Percentiles rank a stretch among this genome's conserved stretches.
phyloP scores from a whole-genome alignment of 2,113 vertebrate species.

The Ondatra zibethicus region DNA sequence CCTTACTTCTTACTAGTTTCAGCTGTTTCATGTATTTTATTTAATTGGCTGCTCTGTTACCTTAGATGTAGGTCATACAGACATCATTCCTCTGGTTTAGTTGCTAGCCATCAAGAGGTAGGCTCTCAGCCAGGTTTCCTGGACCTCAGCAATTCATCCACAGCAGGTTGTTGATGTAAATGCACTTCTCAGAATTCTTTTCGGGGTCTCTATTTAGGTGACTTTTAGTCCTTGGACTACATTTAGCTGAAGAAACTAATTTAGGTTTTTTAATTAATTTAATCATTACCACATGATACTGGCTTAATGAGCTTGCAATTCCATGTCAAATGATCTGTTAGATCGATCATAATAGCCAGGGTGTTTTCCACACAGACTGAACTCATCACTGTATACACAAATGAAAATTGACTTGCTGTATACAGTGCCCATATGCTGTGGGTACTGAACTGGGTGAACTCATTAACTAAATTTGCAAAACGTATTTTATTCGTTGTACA shows the following conservation, averaged over 20 bases:
- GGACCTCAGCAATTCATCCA: neutral
- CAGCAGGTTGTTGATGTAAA: neutral
- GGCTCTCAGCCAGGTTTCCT: neutral
- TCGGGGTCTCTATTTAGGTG: conserved; percentile 12
- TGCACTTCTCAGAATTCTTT: neutral
- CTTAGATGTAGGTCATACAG: neutral
- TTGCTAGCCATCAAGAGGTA: neutral
- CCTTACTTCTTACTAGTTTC: neutral
- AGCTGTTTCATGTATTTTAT: neutral
- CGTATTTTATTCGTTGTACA: conserved; percentile 74
- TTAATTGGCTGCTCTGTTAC: neutral
- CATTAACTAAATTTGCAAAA: conserved; percentile 64
- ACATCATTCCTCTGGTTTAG: neutral
- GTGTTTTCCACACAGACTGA: conserved; percentile 49
- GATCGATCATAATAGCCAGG: conserved; percentile 44
- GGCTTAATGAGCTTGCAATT: conserved; percentile 64
- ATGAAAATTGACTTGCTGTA: conserved; percentile 2
- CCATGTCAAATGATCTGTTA: conserved; percentile 68
- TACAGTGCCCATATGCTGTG: neutral
- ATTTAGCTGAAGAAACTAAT: conserved; percentile 65
- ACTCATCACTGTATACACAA: conserved; percentile 1
- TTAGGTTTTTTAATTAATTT: conserved; percentile 71
- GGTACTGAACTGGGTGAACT: neutral
- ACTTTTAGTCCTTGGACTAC: conserved; percentile 44
- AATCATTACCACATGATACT: conserved; percentile 69